Conservation (phyloP, 2,797 vertebrate species). For the Danio aesculapii region DNA sequence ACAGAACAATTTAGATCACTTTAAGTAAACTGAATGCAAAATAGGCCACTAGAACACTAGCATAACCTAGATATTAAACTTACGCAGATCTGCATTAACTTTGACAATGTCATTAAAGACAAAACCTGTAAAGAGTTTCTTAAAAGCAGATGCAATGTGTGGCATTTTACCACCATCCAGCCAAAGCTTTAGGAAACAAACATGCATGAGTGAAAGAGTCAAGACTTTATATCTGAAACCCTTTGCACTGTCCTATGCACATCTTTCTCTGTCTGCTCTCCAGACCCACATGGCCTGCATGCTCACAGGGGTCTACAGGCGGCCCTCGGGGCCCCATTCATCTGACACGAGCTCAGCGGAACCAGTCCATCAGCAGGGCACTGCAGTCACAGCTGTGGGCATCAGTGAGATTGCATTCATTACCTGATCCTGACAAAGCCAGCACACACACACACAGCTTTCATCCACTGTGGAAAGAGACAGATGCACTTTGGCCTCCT, state of each 20-base stretch:
- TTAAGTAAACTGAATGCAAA: too few species aligned
- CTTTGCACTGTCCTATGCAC: slow-evolving; percentile 11
- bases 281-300: slow-evolving; percentile 1
- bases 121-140: slow-evolving; percentile 13
- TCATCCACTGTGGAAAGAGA: slow-evolving; percentile 83
- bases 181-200: slow-evolving; percentile 7
- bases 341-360: slow-evolving; percentile 50
- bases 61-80: background rate
- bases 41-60: background rate
- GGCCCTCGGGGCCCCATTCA: slow-evolving; percentile 44
- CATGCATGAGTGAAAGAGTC: background rate
- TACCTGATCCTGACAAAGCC: slow-evolving; percentile 81
- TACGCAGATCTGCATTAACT: slow-evolving; percentile 16
- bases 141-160: slow-evolving; percentile 20
- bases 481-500: slow-evolving; percentile 57
- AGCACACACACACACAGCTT: slow-evolving; percentile 76
- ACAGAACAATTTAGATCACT: background rate
- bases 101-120: slow-evolving; percentile 6
- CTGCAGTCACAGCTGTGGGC: slow-evolving; percentile 66
- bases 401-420: slow-evolving; percentile 65
- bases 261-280: background rate
- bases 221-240: slow-evolving; percentile 20
- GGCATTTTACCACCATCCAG: slow-evolving; percentile 13
- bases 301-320: slow-evolving; percentile 21
- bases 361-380: slow-evolving; percentile 59